Base-by-base conservation (phyloP, 2,113 vertebrate genomes). In the Ceuthmochares aereus region DNA sequence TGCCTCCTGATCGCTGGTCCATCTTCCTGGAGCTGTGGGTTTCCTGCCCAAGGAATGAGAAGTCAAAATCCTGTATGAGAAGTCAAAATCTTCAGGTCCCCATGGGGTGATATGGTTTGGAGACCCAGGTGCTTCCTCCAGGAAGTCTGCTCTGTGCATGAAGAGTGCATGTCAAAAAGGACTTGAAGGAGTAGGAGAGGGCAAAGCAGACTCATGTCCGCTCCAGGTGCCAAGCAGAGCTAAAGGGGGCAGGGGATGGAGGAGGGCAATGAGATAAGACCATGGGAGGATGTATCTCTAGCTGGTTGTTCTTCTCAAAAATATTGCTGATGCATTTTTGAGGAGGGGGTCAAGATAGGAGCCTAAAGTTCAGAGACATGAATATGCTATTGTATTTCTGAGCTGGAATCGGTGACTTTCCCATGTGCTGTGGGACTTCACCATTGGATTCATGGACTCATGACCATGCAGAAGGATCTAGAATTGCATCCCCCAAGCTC, bases 61-160 rank as follows among this genome's bases (percentile, higher is more conserved):
- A n/a, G n/a, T n/a, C n/a, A n/a, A n/a, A n/a, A n/a, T n/a, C 49
- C 55, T 10, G 0, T 0, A 49, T 37, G 16, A 40, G 37, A 43
- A 51, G 66, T 30, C 12, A 2, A 29, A 51, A 16, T 22, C 45
- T 62, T 7, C 52, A 29, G 25, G 19, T 49, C 62, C 26, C 49
- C 14, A 0, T 2, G 19, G 56, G 7, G 7, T 0, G 3, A 0
- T 7, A 7, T 0, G 6, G 6, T 52, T 90, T 88, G 64, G 42
- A 66, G 40, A 60, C 10, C 30, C 12, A 9, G 34, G 6, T 23
- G 29, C 8, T 21, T 40, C 21, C 37, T 58, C 16, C 7, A 4
- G 25, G 19, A 70, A 56, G 4, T 21, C 27, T 66, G 43, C 18
- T 73, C 43, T 85, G 67, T 0, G 0, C 34, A 7, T 0, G 3